These are phyloP conservation scores for Andricus grossulariae DNA, from an alignment of 1,140 invertebrate genomes.

Conservation along the genomic window DNA sequence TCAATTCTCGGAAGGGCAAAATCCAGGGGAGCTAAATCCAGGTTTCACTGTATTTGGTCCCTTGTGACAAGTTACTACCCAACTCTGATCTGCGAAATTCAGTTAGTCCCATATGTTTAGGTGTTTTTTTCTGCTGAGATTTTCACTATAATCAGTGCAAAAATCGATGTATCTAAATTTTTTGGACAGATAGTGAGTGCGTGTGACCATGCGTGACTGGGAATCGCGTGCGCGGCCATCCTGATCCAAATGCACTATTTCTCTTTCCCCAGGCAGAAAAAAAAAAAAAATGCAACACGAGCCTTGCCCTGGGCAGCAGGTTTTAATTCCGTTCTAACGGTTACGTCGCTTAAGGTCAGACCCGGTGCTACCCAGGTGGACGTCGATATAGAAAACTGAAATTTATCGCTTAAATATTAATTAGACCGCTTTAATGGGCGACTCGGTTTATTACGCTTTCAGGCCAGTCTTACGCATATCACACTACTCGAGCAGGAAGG, in stretches of 20 bases:
- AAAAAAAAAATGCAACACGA: slow-evolving; percentile 64
- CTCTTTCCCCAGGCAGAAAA: slow-evolving; percentile 44
- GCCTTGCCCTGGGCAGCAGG: slow-evolving; percentile 43
- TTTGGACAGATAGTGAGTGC: slow-evolving; percentile 44
- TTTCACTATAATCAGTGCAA: too few relatives aligned
- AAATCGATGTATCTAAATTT: too few relatives aligned
- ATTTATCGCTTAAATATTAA: slow-evolving; percentile 29
- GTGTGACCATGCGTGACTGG: slow-evolving; percentile 62
- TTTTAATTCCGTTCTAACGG: slow-evolving; percentile 46
- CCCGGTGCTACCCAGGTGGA: neutral
- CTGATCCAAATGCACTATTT: slow-evolving; percentile 57
- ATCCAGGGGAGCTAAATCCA: too few relatives aligned
- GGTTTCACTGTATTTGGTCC: too few relatives aligned
- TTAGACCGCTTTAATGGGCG: slow-evolving; percentile 12
- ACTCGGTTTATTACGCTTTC: slow-evolving; percentile 22
- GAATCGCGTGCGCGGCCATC: slow-evolving; percentile 57
- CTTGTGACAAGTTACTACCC: too few relatives aligned
- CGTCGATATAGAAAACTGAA: slow-evolving; percentile 19
- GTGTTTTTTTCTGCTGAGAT: too few relatives aligned
- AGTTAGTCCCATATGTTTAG: too few relatives aligned
- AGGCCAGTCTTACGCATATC: slow-evolving; percentile 19
- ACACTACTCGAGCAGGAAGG: slow-evolving; percentile 3
- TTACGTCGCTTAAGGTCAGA: slow-evolving; percentile 11
- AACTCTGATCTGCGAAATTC: too few relatives aligned
- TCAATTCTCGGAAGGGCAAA: too few relatives aligned